These are phyloP conservation scores for Stegodyphus dumicola DNA, from an alignment of 1,140 invertebrate genomes.

Conservation along the genomic window DNA sequence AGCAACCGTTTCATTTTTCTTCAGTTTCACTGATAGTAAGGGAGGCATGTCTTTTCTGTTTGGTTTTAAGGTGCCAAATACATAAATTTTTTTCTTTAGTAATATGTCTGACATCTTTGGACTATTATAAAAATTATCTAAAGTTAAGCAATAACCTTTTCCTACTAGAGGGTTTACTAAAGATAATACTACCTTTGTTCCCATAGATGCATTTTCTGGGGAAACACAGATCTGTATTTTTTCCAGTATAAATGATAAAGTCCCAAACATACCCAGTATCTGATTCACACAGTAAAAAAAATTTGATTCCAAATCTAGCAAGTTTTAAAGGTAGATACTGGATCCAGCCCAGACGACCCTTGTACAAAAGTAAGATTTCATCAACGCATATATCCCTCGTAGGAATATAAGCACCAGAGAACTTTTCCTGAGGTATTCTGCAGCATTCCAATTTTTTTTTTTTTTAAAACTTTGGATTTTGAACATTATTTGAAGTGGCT, in stretches of 20 bases:
- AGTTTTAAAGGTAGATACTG: neutral
- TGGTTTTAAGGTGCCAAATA: no score
- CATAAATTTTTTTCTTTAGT: no score
- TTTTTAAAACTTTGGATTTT: neutral
- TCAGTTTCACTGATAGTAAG: no score
- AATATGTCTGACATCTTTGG: neutral
- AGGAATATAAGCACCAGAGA: neutral
- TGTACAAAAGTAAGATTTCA: neutral
- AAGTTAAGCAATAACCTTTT: neutral
- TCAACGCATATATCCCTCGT: neutral
- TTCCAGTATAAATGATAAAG: neutral
- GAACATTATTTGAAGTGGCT: neutral
- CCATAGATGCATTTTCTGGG: neutral
- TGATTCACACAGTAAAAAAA: neutral
- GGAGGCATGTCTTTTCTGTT: no score
- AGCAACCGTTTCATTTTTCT: no score
- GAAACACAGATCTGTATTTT: neutral
- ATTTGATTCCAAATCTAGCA: slow-evolving; percentile 2
- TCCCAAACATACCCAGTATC: slow-evolving; percentile 3
- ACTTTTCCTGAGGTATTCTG: neutral
- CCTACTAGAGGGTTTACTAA: neutral
- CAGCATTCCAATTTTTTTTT: neutral
- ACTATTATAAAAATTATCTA: slow-evolving; percentile 1
- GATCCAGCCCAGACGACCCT: neutral
- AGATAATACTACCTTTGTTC: slow-evolving; percentile 1